Evolutionary conservation across 2,113 vertebrate genomes (phyloP).

Genomic region (Aix galericulata): DNA sequence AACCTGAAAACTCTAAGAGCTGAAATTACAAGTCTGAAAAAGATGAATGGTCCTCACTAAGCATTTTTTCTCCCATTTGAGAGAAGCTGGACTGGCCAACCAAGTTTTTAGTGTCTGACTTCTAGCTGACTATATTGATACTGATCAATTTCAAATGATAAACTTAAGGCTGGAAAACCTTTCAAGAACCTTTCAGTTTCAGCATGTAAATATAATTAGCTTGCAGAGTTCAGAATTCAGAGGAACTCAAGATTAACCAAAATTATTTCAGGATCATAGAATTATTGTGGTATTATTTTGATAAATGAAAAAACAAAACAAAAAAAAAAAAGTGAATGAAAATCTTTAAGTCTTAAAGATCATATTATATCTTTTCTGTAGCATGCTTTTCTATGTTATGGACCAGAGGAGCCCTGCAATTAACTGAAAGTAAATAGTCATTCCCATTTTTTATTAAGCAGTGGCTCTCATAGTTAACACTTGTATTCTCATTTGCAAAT

Average conservation of each 20-base stretch:
- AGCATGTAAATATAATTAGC: not conserved
- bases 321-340: conserved; percentile 7
- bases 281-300: not conserved
- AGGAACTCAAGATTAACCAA: not conserved
- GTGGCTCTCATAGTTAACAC: not conserved
- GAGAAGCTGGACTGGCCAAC: not conserved
- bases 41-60: not conserved
- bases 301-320: not conserved
- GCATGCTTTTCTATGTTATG: not conserved
- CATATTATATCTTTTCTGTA: not conserved
- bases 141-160: not conserved
- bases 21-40: not conserved
- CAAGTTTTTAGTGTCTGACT: not conserved
- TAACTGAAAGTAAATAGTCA: not conserved
- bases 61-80: not conserved
- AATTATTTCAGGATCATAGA: not conserved
- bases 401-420: not conserved
- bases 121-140: not conserved
- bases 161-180: not conserved
- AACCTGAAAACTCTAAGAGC: not conserved
- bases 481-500: not conserved
- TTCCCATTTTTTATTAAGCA: not conserved
- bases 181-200: not conserved
- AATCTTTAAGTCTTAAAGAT: not conserved
- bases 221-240: not conserved